Conservation (phyloP, 1,140 invertebrate genomes). For the Acromyrmex charruanus region DNA sequence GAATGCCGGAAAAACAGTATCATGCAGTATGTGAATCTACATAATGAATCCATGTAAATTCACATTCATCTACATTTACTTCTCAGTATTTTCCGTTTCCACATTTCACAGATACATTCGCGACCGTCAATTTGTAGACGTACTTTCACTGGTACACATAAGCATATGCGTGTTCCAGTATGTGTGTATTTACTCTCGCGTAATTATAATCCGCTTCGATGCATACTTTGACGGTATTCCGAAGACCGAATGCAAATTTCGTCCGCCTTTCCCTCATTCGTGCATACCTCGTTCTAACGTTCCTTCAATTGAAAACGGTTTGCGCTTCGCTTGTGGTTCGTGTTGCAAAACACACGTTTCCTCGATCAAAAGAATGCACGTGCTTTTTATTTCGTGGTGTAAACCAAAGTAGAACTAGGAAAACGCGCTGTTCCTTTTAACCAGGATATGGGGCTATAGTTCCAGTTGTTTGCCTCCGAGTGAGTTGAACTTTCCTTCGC, state of each 20-base stretch:
- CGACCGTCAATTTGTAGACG: neutral
- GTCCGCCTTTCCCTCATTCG: slow-evolving; percentile 30
- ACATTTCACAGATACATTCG: slow-evolving; percentile 17
- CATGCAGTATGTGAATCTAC: neutral
- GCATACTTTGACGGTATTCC: neutral
- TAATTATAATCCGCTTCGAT: slow-evolving; percentile 13
- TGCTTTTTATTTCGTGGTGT: slow-evolving; percentile 31
- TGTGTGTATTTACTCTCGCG: neutral
- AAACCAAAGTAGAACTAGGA: slow-evolving; percentile 25
- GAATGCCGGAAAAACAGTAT: neutral
- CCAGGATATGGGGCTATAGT: neutral
- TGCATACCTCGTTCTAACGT: slow-evolving; percentile 48
- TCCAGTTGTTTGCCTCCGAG: neutral
- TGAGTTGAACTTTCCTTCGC: slow-evolving; percentile 5
- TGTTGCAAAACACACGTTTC: slow-evolving; percentile 26
- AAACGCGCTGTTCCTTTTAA: slow-evolving; percentile 3
- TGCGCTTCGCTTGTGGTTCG: slow-evolving; percentile 20
- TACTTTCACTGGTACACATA: slow-evolving; percentile 4
- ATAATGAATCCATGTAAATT: slow-evolving; percentile 4
- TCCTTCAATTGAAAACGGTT: slow-evolving; percentile 69
- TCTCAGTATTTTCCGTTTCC: slow-evolving; percentile 3
- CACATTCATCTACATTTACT: neutral
- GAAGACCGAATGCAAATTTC: slow-evolving; percentile 50
- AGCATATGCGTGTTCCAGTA: too few species aligned
- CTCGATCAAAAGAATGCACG: slow-evolving; percentile 53